Evolutionary conservation across 2,113 vertebrate genomes (phyloP).

Genomic region (Ptychochromis oligacanthus): DNA sequence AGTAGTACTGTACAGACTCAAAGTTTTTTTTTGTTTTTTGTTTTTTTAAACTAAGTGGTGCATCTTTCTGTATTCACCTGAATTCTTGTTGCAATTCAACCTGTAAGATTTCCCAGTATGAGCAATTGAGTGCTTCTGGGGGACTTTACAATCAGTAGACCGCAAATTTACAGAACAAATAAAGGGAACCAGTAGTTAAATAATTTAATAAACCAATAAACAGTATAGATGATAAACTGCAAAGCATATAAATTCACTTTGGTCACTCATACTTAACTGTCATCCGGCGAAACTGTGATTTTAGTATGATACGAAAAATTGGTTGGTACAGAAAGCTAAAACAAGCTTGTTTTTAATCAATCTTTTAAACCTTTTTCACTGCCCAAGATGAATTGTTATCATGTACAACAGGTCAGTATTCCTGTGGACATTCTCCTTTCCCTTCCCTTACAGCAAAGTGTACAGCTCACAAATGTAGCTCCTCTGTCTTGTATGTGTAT

Average conservation of each 20-base stretch:
- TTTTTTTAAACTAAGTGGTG: not conserved
- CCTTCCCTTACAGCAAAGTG: constrained; percentile 65
- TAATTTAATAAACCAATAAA: not conserved
- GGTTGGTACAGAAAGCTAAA: constrained; percentile 55
- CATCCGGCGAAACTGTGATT: constrained; percentile 79
- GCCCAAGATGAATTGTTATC: constrained; percentile 67
- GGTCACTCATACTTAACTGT: constrained; percentile 55
- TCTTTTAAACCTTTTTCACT: constrained; percentile 65
- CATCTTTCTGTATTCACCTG: not conserved
- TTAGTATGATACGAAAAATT: constrained; percentile 39
- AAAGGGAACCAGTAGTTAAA: not conserved
- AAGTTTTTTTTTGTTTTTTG: not conserved
- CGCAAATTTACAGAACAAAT: not conserved
- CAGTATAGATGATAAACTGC: not conserved
- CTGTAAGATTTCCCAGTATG: not conserved
- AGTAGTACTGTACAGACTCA: not conserved
- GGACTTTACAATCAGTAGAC: not conserved
- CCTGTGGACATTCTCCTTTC: constrained; percentile 54
- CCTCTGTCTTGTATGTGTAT: constrained; percentile 76
- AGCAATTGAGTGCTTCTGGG: not conserved
- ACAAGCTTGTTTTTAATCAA: constrained; percentile 79
- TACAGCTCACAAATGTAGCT: constrained; percentile 79
- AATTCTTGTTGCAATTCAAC: not conserved
- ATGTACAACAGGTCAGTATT: constrained; percentile 61
- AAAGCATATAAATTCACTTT: constrained; percentile 19